phyloP scores from a whole-genome alignment of 2,888 invertebrate genomes.

The Sinodicranocentrus sp. region DNA sequence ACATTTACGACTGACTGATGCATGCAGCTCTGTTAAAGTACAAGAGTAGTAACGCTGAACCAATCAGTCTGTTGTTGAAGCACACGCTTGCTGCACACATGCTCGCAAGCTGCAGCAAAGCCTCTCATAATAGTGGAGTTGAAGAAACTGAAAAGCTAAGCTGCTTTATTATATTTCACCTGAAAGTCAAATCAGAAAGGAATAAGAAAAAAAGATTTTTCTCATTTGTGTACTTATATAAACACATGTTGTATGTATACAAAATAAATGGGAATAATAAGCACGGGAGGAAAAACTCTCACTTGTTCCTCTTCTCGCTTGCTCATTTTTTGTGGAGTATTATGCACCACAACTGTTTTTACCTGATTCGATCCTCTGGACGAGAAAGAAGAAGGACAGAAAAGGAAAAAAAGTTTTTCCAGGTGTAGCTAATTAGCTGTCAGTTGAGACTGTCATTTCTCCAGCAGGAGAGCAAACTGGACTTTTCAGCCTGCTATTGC shows the following conservation, averaged over 20 bases:
- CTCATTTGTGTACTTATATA: neutral
- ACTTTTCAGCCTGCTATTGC: neutral
- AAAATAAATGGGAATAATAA: too few species aligned
- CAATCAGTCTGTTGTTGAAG: slow-evolving; percentile 71
- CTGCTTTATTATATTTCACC: neutral
- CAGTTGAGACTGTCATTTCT: slow-evolving; percentile 42
- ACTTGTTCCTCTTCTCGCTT: neutral
- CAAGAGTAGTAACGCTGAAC: slow-evolving; percentile 51
- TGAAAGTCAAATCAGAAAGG: neutral
- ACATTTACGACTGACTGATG: neutral
- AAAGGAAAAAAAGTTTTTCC: slow-evolving; percentile 22
- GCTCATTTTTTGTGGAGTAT: slow-evolving; percentile 4
- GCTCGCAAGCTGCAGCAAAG: slow-evolving; percentile 47
- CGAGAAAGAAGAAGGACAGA: neutral
- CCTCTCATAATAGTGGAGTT: neutral
- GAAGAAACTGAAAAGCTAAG: neutral
- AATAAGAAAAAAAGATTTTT: neutral
- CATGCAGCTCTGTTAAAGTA: slow-evolving; percentile 38
- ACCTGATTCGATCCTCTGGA: neutral
- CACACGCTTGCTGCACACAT: slow-evolving; percentile 74
- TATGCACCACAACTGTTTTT: slow-evolving; percentile 14
- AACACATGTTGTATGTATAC: too few species aligned
- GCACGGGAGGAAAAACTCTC: neutral
- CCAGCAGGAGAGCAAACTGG: slow-evolving; percentile 33
- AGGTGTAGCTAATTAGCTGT: slow-evolving; percentile 62